Conservation (phyloP, 1,140 invertebrate genomes). For the Holotrichia oblita region DNA sequence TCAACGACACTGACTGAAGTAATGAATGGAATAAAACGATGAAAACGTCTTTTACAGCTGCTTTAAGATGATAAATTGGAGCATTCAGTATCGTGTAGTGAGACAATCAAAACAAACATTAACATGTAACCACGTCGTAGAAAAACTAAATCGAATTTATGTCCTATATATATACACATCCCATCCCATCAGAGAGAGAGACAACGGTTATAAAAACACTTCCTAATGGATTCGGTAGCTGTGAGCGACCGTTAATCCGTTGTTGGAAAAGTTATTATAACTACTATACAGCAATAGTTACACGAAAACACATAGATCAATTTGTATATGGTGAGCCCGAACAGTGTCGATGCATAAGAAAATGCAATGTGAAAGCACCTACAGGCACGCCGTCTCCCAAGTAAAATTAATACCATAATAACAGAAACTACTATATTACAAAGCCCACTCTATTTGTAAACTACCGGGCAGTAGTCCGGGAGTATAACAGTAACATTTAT, state of each 20-base stretch:
- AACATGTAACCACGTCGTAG: not conserved
- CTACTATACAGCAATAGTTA: not conserved
- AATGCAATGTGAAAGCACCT: constrained; percentile 39
- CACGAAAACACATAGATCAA: constrained; percentile 29
- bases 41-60: too few species aligned
- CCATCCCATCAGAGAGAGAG: not conserved
- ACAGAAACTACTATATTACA: constrained; percentile 41
- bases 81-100: too few species aligned
- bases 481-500: constrained; percentile 39
- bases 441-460: constrained; percentile 41
- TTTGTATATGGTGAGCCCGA: constrained; percentile 26
- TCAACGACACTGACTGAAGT: too few species aligned
- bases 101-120: not conserved
- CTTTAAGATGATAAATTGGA: too few species aligned
- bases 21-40: too few species aligned
- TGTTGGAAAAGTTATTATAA: constrained; percentile 31
- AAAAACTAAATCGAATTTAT: constrained; percentile 2
- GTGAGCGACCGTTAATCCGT: constrained; percentile 5
- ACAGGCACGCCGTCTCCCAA: constrained; percentile 23
- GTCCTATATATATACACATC: not conserved
- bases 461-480: constrained; percentile 38
- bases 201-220: constrained; percentile 16
- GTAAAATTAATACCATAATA: constrained; percentile 41
- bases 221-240: constrained; percentile 23
- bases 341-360: constrained; percentile 33